phyloP scores from a whole-genome alignment of 2,888 invertebrate species.

The Phaedon cochleariae region DNA sequence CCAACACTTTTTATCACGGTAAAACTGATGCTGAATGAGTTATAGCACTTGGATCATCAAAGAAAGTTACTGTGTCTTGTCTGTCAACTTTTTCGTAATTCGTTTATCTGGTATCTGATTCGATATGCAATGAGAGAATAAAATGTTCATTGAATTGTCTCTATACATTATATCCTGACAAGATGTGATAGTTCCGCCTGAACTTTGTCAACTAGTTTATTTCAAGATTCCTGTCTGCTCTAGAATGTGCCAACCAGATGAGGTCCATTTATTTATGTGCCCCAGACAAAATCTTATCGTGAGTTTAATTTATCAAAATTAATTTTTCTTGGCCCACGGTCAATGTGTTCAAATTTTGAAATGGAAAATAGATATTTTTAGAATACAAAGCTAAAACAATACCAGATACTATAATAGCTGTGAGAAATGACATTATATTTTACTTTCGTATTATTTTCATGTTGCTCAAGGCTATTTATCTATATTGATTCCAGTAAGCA shows the following conservation, averaged over 20 bases:
- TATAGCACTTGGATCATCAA: too few species aligned
- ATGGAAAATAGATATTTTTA: not conserved
- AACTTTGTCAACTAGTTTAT: not conserved
- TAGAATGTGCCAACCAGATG: not conserved
- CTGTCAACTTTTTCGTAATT: too few species aligned
- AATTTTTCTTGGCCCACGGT: slow-evolving; percentile 16
- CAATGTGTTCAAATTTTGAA: slow-evolving; percentile 11
- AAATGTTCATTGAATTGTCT: too few species aligned
- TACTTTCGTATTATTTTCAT: not conserved
- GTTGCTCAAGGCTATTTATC: too few species aligned
- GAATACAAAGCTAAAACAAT: not conserved
- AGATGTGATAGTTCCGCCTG: not conserved
- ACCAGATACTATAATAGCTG: not conserved
- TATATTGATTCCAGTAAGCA: too few species aligned
- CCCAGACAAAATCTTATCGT: slow-evolving; percentile 16
- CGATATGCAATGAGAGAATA: too few species aligned
- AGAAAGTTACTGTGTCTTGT: too few species aligned
- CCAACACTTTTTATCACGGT: too few species aligned
- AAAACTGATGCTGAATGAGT: too few species aligned
- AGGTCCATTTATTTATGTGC: slow-evolving; percentile 2
- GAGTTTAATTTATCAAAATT: slow-evolving; percentile 17
- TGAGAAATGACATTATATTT: not conserved
- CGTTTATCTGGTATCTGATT: too few species aligned
- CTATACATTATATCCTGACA: too few species aligned
- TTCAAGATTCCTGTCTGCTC: not conserved